Evolutionary conservation across 2,888 invertebrate species (phyloP).

Genomic region (Drosophila stalkeri): DNA sequence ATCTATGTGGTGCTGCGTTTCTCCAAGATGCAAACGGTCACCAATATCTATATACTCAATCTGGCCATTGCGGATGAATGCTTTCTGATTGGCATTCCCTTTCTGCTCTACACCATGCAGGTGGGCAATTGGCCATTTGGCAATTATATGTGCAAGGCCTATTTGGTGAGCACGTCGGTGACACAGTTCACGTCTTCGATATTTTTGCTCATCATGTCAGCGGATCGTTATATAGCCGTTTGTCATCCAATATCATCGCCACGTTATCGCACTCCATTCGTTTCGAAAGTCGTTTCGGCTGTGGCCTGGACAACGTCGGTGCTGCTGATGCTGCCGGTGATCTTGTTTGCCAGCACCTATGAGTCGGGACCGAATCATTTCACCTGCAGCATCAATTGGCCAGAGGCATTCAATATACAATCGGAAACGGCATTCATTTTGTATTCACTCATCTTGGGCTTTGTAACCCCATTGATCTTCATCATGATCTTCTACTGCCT

Average conservation of each 20-base stretch:
- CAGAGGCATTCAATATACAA: constrained; percentile 87
- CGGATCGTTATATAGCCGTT: constrained; percentile 96
- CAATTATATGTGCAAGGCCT: constrained; percentile 94
- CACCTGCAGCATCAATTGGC: constrained; percentile 94
- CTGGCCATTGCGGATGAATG: constrained; percentile 96
- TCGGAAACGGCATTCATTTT: constrained; percentile 94
- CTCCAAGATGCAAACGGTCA: constrained; percentile 98
- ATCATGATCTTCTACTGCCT: constrained; percentile 95
- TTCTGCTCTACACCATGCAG: constrained; percentile 92
- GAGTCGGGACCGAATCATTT: constrained; percentile 86
- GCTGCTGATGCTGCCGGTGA: constrained; percentile 94
- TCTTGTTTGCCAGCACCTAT: constrained; percentile 92
- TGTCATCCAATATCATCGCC: constrained; percentile 97
- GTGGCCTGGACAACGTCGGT: constrained; percentile 95
- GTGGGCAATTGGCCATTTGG: constrained; percentile 94
- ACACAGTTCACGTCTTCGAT: constrained; percentile 97
- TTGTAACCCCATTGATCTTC: constrained; percentile 93
- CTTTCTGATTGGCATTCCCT: constrained; percentile 95
- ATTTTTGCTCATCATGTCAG: constrained; percentile 96
- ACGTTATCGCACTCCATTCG: constrained; percentile 93
- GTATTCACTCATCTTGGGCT: constrained; percentile 94
- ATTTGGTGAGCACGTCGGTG: constrained; percentile 96
- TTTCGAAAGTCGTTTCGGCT: constrained; percentile 93
- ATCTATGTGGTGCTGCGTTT: constrained; percentile 95
- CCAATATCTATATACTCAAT: constrained; percentile 97